Evolutionary conservation across 2,113 vertebrate genomes (phyloP), one percentile per base, ranked within the genome.

Genomic region (Nerophis lumbriciformis): DNA sequence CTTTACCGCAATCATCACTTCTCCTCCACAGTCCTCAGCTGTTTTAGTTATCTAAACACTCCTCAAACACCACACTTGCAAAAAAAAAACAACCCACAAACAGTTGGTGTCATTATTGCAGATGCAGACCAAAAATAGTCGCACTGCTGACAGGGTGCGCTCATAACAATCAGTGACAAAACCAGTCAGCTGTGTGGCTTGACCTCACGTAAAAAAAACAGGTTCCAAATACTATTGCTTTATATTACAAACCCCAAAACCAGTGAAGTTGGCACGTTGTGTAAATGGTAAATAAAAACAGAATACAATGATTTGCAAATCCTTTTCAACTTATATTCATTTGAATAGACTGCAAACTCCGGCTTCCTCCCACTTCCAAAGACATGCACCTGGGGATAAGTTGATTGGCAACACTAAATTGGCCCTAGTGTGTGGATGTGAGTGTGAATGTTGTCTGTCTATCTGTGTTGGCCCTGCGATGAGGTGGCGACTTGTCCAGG

Each of bases 11-110:
- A 36, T 61, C 65, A 67, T 73, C 51, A 53, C 61, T 64, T 70
- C 44, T 42, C 36, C 52, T 71, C 39, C 36, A 55, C 53, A 71
- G 65, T 65, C 66, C 53, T 19, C 76, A 82, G 75, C 79, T 78
- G 74, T 73, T 81, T 78, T 38, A 75, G 45, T 62, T 72, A 71
- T 84, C 81, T 71, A 73, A 83, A 75, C 76, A 42, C 63, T 50
- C 49, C 37, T 37, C 49, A 49, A 37, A 66, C 68, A 19, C 62
- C 19, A 38, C 63, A 48, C 76, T 58, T 15, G 63, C 36, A 36
- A 14, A 53, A 61, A n/a, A 28, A 28, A 28, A 28, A 28, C 21
- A 28, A 28, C 38, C 13, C 59, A 69, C 42, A 62, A 54, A 73
- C 76, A 80, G 76, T 69, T 80, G 78, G 72, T 55, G 71, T 67